Evolutionary conservation across 1,140 invertebrate species (phyloP), one percentile per base, ranked within the genome.

Genomic region (Hypothenemus hampei): DNA sequence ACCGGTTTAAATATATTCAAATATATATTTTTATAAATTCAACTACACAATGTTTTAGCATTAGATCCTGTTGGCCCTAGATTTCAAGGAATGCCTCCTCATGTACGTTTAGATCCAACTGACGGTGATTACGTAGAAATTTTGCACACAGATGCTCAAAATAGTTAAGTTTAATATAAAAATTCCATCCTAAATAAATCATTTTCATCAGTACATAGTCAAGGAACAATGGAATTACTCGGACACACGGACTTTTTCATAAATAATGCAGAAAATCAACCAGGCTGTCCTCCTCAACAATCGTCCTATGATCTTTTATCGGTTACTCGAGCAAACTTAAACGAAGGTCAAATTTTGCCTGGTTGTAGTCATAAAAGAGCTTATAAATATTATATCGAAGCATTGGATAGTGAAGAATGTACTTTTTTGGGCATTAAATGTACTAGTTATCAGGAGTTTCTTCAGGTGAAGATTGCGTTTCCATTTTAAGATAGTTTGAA

Each of bases 351-450:
- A 43, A 63, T 71, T 37, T 35, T 67, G 21, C 67, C 67, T 4
- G 67, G 64, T 3, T 71, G 69, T 47, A 69, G 65, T 52, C 68
- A 71, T 43, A 71, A 71, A 53, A 45, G 68, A 29, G 43, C 68
- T 2, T 66, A 64, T 47, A 71, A 71, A 39, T 71, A 71, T 51
- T 71, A 64, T 44, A 67, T 69, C 10, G 65, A 66, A 40, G 50
- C 65, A 13, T 40, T 69, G 5, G 60, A 65, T 16, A 53, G 60
- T 8, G 52, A 51, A 16, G 61, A 69, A 4, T 71, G 69, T 52
- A 53, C 53, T 4, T 69, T 69, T 55, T 54, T 66, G 19, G 69
- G 69, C 4, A 56, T 69, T 3, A 50, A 55, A 16, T 68, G 66
- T 52, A 18, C 43, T 3, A 65, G 23, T 51, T 64, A 64, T 43